Conservation (phyloP, 1,140 invertebrate species). For the Aphidius gifuensis region DNA sequence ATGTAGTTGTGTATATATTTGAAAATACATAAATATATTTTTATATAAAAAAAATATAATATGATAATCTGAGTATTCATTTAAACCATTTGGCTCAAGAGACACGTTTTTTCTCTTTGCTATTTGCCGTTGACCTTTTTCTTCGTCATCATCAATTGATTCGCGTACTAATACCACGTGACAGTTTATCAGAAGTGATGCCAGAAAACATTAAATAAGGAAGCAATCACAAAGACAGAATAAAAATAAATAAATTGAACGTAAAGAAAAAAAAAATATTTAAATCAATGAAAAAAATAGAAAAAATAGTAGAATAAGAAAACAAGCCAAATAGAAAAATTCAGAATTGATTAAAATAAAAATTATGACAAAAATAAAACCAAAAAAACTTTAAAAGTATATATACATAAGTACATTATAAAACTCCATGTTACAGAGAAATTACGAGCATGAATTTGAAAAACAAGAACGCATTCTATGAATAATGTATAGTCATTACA, state of each 20-base stretch:
- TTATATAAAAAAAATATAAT: too few species aligned
- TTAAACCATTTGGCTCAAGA: constrained; percentile 38
- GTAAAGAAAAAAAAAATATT: background rate
- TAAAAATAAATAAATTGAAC: background rate
- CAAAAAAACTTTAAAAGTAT: too few species aligned
- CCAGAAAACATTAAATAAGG: background rate
- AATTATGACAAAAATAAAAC: constrained; percentile 28
- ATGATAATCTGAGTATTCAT: background rate
- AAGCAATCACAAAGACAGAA: background rate
- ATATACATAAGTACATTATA: constrained; percentile 21
- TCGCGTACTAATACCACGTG: constrained; percentile 24
- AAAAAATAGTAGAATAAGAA: background rate
- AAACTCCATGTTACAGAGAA: constrained; percentile 39
- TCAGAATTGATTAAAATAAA: background rate
- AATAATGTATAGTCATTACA: constrained; percentile 53
- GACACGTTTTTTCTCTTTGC: constrained; percentile 45
- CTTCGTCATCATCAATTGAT: constrained; percentile 29
- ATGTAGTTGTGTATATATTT: too few species aligned
- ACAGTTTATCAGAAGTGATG: constrained; percentile 14
- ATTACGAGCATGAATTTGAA: constrained; percentile 43
- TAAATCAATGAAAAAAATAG: background rate
- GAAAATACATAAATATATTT: too few species aligned
- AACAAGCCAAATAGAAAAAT: background rate
- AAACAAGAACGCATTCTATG: constrained; percentile 35
- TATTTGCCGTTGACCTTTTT: constrained; percentile 31